Evolutionary conservation across 2,797 vertebrate genomes (phyloP).

Genomic region (Cuniculus paca): DNA sequence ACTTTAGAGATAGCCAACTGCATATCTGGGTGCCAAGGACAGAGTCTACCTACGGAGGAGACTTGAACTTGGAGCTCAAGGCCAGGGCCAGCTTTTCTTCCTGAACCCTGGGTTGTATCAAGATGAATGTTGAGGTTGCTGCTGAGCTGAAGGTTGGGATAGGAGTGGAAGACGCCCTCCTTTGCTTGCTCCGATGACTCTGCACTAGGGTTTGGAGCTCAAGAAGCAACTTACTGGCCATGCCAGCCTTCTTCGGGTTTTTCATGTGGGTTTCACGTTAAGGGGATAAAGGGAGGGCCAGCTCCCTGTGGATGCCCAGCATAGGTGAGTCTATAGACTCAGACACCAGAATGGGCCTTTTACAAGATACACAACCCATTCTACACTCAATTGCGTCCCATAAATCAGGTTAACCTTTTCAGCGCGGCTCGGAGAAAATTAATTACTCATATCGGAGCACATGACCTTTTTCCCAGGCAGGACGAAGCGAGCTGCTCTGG

Average conservation of each 20-base stretch:
- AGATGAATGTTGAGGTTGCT: neutral
- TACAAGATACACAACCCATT: slow-evolving; percentile 91
- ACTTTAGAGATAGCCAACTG: neutral
- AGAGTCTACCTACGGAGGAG: neutral
- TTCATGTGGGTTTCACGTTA: neutral
- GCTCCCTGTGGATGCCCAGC: slow-evolving; percentile 26
- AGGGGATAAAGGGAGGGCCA: slow-evolving; percentile 38
- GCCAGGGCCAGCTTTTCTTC: neutral
- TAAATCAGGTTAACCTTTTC: slow-evolving; percentile 94
- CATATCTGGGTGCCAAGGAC: neutral
- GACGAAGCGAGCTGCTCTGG: slow-evolving; percentile 82
- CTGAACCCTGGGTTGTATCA: neutral
- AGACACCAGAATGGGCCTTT: slow-evolving; percentile 87
- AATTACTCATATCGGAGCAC: slow-evolving; percentile 90
- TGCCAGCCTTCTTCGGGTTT: neutral
- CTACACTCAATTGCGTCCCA: slow-evolving; percentile 90
- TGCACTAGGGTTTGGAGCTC: neutral
- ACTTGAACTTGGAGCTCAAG: slow-evolving; percentile 56
- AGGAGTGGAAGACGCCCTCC: neutral
- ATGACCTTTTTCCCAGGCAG: slow-evolving; percentile 90
- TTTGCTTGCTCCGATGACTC: neutral
- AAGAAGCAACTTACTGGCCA: slow-evolving; percentile 11
- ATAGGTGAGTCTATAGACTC: slow-evolving; percentile 82
- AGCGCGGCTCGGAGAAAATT: slow-evolving; percentile 89
- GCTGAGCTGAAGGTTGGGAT: neutral